Percentiles rank a stretch among this genome's conserved stretches.
Evolutionary conservation across 2,888 invertebrate species (phyloP).

Genomic region (Megaustenia siamemsis): DNA sequence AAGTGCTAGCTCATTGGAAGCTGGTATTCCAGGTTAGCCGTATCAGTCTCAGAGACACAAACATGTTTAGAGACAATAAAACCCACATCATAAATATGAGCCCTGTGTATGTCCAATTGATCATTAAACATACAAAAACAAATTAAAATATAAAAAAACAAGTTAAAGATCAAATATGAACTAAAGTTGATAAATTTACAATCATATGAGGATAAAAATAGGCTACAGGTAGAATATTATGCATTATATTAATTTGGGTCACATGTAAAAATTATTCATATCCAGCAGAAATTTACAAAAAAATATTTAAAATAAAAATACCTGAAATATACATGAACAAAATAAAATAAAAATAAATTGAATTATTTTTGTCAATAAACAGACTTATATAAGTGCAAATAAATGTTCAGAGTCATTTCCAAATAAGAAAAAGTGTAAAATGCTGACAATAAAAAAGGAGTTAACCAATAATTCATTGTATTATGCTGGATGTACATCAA

Average conservation of each 20-base stretch:
- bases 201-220: neutral
- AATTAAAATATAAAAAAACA: too few species aligned
- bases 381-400: conserved; percentile 4
- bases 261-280: neutral
- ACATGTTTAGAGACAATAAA: too few species aligned
- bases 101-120: too few species aligned
- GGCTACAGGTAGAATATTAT: neutral
- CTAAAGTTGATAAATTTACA: neutral
- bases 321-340: neutral
- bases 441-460: neutral
- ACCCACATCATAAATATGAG: too few species aligned
- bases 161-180: neutral
- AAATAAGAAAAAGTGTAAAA: neutral
- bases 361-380: neutral
- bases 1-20: neutral
- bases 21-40: neutral
- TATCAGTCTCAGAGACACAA: too few species aligned
- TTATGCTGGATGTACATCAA: conserved; percentile 3
- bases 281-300: conserved; percentile 3
- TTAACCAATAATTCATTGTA: neutral
- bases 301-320: neutral
- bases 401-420: neutral
- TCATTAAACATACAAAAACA: too few species aligned
- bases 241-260: neutral
- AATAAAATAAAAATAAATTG: neutral